phyloP scores from a whole-genome alignment of 2,797 vertebrate species.

The Gephyroberyx darwinii region DNA sequence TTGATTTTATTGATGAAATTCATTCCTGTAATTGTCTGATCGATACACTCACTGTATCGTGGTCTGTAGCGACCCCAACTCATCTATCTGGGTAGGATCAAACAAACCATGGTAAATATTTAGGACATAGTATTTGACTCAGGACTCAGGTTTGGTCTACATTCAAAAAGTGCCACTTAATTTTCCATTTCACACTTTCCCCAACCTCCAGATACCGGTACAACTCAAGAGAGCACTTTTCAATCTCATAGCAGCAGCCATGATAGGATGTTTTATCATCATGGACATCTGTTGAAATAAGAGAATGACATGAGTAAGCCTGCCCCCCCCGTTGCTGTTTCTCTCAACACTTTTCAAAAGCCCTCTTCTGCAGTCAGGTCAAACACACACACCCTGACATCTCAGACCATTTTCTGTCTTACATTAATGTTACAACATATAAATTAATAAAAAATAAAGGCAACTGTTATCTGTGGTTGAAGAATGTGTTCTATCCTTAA shows the following conservation, averaged over 20 bases:
- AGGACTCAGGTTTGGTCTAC: slow-evolving; percentile 40
- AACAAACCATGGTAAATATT: slow-evolving; percentile 8
- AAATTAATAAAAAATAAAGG: slow-evolving; percentile 78
- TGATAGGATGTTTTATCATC: slow-evolving; percentile 9
- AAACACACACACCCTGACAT: slow-evolving; percentile 34
- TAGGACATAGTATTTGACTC: slow-evolving; percentile 18
- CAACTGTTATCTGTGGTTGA: slow-evolving; percentile 67
- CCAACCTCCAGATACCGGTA: neutral
- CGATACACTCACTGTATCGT: too few species aligned
- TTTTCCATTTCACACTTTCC: slow-evolving; percentile 41
- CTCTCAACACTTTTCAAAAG: slow-evolving; percentile 18
- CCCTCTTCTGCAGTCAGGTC: slow-evolving; percentile 18
- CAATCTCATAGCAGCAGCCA: slow-evolving; percentile 20
- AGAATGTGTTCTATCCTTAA: slow-evolving; percentile 19
- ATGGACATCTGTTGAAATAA: slow-evolving; percentile 32
- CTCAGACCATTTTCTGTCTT: slow-evolving; percentile 16
- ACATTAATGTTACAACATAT: slow-evolving; percentile 53
- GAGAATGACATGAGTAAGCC: slow-evolving; percentile 31
- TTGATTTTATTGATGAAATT: neutral
- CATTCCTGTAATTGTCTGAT: neutral
- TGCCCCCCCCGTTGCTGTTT: neutral
- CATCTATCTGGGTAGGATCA: neutral
- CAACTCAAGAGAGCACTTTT: slow-evolving; percentile 24
- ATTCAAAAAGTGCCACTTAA: slow-evolving; percentile 42
- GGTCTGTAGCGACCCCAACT: neutral